Conservation (phyloP, 2,113 vertebrate species). For the Syngnathus floridae region DNA sequence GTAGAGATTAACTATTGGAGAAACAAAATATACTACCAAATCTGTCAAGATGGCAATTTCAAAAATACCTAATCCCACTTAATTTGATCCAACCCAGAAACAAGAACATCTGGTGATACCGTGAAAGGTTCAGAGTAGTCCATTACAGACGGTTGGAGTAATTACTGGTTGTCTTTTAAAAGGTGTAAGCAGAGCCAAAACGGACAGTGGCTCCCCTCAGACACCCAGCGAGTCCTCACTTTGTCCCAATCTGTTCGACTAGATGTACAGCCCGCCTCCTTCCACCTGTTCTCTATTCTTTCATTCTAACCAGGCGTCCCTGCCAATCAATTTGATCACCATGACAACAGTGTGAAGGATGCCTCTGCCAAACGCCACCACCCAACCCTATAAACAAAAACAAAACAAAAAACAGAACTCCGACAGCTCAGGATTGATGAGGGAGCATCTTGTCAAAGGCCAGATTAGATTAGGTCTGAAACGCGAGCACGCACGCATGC, state of each 20-base stretch:
- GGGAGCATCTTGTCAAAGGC: slow-evolving; percentile 61
- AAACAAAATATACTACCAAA: not conserved
- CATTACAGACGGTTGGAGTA: slow-evolving; percentile 36
- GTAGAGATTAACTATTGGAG: not conserved
- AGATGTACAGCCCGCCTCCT: slow-evolving; percentile 52
- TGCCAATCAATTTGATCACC: slow-evolving; percentile 66
- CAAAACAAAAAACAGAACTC: slow-evolving; percentile 48
- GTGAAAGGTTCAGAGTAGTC: slow-evolving; percentile 18
- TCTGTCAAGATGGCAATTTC: slow-evolving; percentile 1
- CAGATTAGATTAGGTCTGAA: slow-evolving; percentile 63
- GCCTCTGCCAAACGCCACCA: slow-evolving; percentile 32
- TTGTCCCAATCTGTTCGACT: slow-evolving; percentile 62
- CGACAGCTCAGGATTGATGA: slow-evolving; percentile 67
- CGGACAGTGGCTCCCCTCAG: slow-evolving; percentile 33
- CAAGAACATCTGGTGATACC: slow-evolving; percentile 30
- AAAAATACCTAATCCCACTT: not conserved
- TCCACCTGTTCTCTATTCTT: slow-evolving; percentile 63
- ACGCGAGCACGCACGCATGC: slow-evolving; percentile 25
- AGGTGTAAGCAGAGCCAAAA: slow-evolving; percentile 40
- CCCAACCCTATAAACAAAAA: slow-evolving; percentile 58
- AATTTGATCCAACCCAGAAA: slow-evolving; percentile 16
- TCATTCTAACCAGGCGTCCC: slow-evolving; percentile 58
- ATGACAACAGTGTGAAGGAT: slow-evolving; percentile 52
- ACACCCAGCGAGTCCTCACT: slow-evolving; percentile 50
- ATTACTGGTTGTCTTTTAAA: slow-evolving; percentile 55